Percentiles rank a stretch among this genome's conserved stretches.
These are phyloP conservation scores for Drosophila histrio DNA, from an alignment of 2,888 invertebrate genomes.

Conservation along the genomic window DNA sequence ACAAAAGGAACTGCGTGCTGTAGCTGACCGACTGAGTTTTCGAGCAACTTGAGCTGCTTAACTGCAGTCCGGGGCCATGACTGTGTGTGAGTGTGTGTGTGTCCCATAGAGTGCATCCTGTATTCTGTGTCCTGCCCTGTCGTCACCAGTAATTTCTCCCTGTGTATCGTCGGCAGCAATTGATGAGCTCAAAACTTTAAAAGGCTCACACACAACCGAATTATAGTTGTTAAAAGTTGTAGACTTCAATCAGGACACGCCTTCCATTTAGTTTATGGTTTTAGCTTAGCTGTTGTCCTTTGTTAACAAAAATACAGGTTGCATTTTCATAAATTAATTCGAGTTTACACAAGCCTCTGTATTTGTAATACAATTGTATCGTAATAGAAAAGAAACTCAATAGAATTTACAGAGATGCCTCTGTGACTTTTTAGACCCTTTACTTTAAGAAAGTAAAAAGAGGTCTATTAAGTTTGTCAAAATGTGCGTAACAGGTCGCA, in stretches of 20 bases:
- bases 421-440: too few species aligned
- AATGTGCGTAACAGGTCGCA: too few species aligned
- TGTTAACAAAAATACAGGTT: background rate
- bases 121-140: background rate
- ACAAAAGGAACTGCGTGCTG: slow-evolving; percentile 73
- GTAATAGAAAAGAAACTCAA: too few species aligned
- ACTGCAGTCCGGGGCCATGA: slow-evolving; percentile 40
- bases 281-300: background rate
- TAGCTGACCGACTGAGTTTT: slow-evolving; percentile 53
- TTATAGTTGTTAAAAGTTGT: slow-evolving; percentile 21
- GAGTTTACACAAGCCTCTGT: too few species aligned
- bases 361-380: too few species aligned
- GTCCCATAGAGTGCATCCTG: background rate
- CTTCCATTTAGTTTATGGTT: background rate
- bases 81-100: too few species aligned
- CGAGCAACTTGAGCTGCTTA: slow-evolving; percentile 68
- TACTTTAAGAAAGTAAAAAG: too few species aligned
- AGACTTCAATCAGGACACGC: background rate
- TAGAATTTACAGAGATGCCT: too few species aligned
- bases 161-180: background rate
- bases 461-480: too few species aligned
- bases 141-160: background rate
- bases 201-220: slow-evolving; percentile 32
- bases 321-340: background rate
- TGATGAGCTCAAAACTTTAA: slow-evolving; percentile 40